phyloP scores from a whole-genome alignment of 2,113 vertebrate genomes.

The Symphodus melops region DNA sequence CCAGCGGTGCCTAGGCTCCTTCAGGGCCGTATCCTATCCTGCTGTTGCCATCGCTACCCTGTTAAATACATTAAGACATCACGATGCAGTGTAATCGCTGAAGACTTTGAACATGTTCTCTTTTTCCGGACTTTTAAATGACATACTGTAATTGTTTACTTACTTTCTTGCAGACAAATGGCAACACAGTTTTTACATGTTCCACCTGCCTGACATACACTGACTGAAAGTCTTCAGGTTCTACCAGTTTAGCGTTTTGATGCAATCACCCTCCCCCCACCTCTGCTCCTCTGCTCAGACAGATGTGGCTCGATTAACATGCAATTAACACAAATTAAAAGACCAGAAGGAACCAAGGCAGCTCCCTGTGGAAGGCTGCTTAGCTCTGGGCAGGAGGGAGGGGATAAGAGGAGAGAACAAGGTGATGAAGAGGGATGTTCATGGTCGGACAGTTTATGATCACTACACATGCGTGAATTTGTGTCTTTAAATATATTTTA shows the following conservation, averaged over 20 bases:
- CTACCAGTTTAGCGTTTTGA: not conserved
- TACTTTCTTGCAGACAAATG: not conserved
- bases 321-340: conserved; percentile 12
- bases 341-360: not conserved
- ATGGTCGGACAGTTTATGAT: not conserved
- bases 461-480: not conserved
- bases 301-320: conserved; percentile 8
- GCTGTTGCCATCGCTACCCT: too few species aligned
- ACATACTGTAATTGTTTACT: too few species aligned
- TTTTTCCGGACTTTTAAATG: too few species aligned
- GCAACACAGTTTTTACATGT: not conserved
- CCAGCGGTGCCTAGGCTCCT: too few species aligned
- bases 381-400: conserved; percentile 1
- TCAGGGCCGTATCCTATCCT: too few species aligned
- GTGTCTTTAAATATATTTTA: not conserved
- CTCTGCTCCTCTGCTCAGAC: not conserved
- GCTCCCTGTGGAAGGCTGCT: not conserved
- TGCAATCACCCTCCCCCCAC: not conserved
- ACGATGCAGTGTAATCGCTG: too few species aligned
- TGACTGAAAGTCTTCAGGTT: not conserved
- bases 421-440: not conserved
- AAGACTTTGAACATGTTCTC: too few species aligned
- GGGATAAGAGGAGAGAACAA: not conserved
- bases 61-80: too few species aligned
- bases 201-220: not conserved